Evolutionary conservation across 2,797 vertebrate species (phyloP).

Genomic region (Setipinna tenuifilis): DNA sequence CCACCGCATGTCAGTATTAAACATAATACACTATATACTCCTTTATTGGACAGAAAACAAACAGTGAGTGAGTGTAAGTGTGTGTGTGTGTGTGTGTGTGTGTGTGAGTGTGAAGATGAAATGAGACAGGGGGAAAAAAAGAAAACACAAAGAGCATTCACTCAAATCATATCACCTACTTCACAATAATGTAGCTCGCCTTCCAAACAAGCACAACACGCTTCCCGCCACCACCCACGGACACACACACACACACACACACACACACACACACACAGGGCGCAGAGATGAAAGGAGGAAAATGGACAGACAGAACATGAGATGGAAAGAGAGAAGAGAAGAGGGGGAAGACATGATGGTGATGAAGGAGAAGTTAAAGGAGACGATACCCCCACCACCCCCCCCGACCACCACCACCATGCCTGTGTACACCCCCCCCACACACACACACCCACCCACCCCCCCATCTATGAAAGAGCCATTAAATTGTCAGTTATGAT

Average conservation of each 20-base stretch:
- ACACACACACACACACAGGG: too few species aligned
- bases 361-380: background rate
- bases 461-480: constrained; percentile 55
- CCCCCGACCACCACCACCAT: too few species aligned
- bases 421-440: background rate
- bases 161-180: background rate
- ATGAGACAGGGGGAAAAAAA: background rate
- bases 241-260: background rate
- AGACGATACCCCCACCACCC: background rate
- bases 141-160: background rate
- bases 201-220: background rate
- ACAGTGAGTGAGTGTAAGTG: background rate
- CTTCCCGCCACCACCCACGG: background rate
- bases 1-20: background rate
- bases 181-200: background rate
- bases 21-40: background rate
- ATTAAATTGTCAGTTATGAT: constrained; percentile 84
- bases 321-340: background rate
- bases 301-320: too few species aligned
- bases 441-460: background rate
- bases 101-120: background rate
- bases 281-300: too few species aligned
- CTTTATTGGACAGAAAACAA: background rate
- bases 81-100: background rate
- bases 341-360: background rate